Base-by-base conservation (phyloP, 2,113 vertebrate species). In the Prochilodus magdalenae region DNA sequence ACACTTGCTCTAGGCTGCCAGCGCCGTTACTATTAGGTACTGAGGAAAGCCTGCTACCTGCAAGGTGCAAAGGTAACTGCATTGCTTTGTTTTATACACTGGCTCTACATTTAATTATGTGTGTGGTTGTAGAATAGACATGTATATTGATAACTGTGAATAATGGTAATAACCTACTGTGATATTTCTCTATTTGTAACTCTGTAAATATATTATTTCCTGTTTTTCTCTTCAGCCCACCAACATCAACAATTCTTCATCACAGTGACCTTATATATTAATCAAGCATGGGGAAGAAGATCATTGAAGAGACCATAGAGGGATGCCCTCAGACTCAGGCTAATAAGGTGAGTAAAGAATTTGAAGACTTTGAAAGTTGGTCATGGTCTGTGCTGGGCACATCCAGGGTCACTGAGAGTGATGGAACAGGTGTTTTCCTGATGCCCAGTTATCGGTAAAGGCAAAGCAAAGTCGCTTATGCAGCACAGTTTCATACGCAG, bases 231-330 rank as follows among this genome's bases (percentile, higher is more conserved):
- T 51, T 51, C 36, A 15, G 49, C 18, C 24, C 29, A 27, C 33
- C 13, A 63, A 26, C 78, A 65, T n/a, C 70, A 62, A 36, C 69
- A 0, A 67, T 20, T 47, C 22, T 7, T 51, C 1, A 79, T 26
- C 51, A 22, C 70, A 73, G 20, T 74, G 0, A n/a, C 18, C 3
- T 79, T 55, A 20, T 27, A 40, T 57, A 49, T 26, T 0, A 67
- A 57, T 36, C 18, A 29, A 69, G 33, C 2, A 86, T 86, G 84
- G 81, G 84, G 24, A 83, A 83, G 77, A 63, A 74, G 15, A 55
- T 79, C 14, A 44, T 71, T 51, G 60, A 72, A 24, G 80, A 75
- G 0, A 55, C 0, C 11, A 76, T n/a, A 1, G 72, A 59, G 44
- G 47, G n/a, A 24, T 36, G 27, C 3, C 72, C 73, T 0, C 13